Conservation (phyloP, 2,888 invertebrate genomes). For the Eumacrocentrus americanus region DNA sequence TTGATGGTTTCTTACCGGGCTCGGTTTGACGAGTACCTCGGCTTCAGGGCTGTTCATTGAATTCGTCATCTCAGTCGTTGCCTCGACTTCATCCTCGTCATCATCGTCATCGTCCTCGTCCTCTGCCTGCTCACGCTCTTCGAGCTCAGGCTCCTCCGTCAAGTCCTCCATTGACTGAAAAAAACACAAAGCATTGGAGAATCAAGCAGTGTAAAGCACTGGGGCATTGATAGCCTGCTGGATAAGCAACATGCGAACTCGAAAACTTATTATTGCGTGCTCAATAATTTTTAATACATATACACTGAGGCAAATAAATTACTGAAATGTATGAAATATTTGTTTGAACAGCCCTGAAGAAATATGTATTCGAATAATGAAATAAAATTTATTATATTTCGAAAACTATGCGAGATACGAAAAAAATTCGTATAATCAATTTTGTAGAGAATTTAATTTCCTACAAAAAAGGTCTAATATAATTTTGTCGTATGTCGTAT, state of each 20-base stretch:
- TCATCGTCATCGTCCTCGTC: conserved; percentile 53
- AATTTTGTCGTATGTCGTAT: too few species aligned
- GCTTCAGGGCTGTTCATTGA: conserved; percentile 33
- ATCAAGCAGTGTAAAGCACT: too few species aligned
- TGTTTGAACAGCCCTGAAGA: too few species aligned
- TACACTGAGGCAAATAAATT: too few species aligned
- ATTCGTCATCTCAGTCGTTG: conserved; percentile 27
- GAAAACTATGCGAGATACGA: too few species aligned
- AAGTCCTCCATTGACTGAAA: conserved; percentile 59
- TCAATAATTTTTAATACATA: conserved; percentile 28
- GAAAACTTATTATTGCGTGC: conserved; percentile 35
- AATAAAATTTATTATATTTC: too few species aligned
- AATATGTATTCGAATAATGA: too few species aligned
- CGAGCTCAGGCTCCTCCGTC: conserved; percentile 54
- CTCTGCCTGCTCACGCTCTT: conserved; percentile 57
- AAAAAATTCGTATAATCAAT: too few species aligned
- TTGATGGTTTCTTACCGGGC: conserved; percentile 48
- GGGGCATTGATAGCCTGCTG: conserved; percentile 33
- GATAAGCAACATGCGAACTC: conserved; percentile 37
- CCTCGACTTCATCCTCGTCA: conserved; percentile 46
- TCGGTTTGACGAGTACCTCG: conserved; percentile 43
- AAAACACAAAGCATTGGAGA: conserved; percentile 1
- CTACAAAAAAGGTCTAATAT: too few species aligned
- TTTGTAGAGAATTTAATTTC: too few species aligned
- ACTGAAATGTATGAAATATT: too few species aligned